Base-by-base conservation (phyloP, 1,140 invertebrate genomes). In the Euura saliciscinereae region DNA sequence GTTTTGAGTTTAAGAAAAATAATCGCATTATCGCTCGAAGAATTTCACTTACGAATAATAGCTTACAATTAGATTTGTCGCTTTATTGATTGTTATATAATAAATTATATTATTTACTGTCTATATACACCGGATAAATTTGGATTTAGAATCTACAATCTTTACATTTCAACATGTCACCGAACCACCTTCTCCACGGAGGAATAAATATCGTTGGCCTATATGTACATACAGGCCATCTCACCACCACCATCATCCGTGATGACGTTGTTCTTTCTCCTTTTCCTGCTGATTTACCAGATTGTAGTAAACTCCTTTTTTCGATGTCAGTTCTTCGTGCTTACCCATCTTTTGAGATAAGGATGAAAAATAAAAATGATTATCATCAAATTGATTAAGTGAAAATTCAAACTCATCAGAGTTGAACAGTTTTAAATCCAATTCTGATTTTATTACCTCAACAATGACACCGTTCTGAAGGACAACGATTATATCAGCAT, bases 401-500 rank as follows among this genome's bases (percentile, higher is more conserved):
- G 42, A 75, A 66, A 66, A 69, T 44, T 7, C 44, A 66, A 64
- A 68, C 71, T 45, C 72, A 68, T 59, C 2, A 72, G 71, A 70
- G 64, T 69, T n/a, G 28, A 28, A 73, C 46, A 13, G 28, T 69
- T 65, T 64, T 69, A 28, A 28, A 28, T 28, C 28, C 28, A 28
- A 28, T 28, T 28, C 28, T 28, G 28, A 28, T 13, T 59, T 73
- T 65, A 68, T 78, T 86, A 96, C 94, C 90, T 97, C 95, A 6
- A 93, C 93, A 78, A 97, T 92, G 75, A 89, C 88, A 71, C 96
- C 96, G 79, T 94, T 90, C 75, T 93, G 90, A 42, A 98, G 85
- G 2, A 98, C 96, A 28, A 96, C 95, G 78, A 98, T 97, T 7
- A 95, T 80, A 83, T 98, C 94, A 11, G 96, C 96, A 85, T 95